Percentiles rank a stretch among this genome's conserved stretches.
Evolutionary conservation across 2,888 invertebrate species (phyloP).

Genomic region (Criorhina ranunculi): DNA sequence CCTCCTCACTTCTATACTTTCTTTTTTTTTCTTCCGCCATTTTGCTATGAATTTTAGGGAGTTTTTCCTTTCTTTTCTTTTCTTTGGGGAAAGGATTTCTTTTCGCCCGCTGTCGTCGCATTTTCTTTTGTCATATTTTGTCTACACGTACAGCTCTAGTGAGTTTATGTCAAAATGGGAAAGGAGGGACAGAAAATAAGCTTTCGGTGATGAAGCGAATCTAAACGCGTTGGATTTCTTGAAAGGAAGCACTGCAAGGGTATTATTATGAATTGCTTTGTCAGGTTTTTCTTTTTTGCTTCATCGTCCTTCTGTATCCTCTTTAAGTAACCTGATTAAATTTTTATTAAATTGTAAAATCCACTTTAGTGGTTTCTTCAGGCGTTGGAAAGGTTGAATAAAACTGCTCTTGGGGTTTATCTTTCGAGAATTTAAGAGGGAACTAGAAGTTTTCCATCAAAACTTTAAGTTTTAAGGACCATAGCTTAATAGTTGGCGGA

Average conservation of each 20-base stretch:
- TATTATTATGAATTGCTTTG: slow-evolving; percentile 71
- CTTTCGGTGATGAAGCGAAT: slow-evolving; percentile 63
- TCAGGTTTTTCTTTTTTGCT: slow-evolving; percentile 34
- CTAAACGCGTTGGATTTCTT: slow-evolving; percentile 55
- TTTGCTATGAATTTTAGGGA: slow-evolving; percentile 41
- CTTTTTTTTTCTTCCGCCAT: slow-evolving; percentile 61
- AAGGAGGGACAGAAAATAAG: slow-evolving; percentile 46
- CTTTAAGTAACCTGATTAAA: slow-evolving; percentile 39
- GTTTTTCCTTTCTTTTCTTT: slow-evolving; percentile 25
- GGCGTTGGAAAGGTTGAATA: no score
- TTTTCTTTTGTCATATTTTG: slow-evolving; percentile 69
- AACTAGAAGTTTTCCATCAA: no score
- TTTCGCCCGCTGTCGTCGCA: slow-evolving; percentile 38
- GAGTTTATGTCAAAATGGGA: slow-evolving; percentile 31
- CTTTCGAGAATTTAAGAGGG: no score
- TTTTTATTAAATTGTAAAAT: slow-evolving; percentile 49
- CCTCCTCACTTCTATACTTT: slow-evolving; percentile 15
- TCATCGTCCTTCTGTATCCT: neutral
- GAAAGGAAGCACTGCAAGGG: slow-evolving; percentile 63
- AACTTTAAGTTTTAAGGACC: no score
- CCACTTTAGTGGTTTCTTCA: neutral
- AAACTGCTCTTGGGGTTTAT: no score
- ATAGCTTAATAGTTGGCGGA: no score
- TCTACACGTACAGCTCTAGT: slow-evolving; percentile 22
- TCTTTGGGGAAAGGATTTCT: slow-evolving; percentile 60